Percentiles rank a stretch among this genome's conserved stretches.
These are phyloP conservation scores for Gallinago jamesoni DNA, from an alignment of 2,113 vertebrate species.

Conservation along the genomic window DNA sequence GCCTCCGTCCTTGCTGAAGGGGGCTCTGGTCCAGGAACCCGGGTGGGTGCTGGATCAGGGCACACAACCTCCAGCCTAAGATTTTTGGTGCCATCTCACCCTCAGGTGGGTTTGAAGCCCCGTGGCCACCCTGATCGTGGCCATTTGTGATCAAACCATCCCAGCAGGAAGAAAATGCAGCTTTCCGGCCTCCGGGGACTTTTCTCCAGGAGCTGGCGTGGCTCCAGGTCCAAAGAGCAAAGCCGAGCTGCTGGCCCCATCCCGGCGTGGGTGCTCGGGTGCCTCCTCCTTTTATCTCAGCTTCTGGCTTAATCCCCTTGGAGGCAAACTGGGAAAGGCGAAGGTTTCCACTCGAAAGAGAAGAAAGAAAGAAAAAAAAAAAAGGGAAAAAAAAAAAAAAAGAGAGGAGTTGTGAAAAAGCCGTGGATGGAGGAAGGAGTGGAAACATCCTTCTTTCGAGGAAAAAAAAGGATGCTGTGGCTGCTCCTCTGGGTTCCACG, in stretches of 20 bases:
- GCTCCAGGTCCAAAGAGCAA: not conserved
- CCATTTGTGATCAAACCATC: rapidly evolving
- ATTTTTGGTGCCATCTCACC: not conserved
- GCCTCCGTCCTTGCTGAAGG: not conserved
- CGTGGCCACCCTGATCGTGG: rapidly evolving
- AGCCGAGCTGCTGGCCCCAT: rapidly evolving
- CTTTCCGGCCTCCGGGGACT: rapidly evolving
- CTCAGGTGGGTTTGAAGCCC: rapidly evolving
- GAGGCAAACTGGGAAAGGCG: not conserved
- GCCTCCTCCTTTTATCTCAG: not conserved
- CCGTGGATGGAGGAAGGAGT: not conserved
- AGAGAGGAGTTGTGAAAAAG: not conserved
- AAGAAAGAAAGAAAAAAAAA: not conserved
- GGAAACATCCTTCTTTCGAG: not conserved
- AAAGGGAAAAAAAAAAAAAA: not conserved
- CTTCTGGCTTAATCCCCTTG: not conserved
- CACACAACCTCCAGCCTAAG: not conserved
- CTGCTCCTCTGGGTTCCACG: not conserved
- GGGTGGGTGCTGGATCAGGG: not conserved
- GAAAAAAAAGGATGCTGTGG: not conserved
- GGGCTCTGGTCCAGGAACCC: not conserved
- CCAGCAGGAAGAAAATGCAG: not conserved
- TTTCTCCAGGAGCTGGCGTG: not conserved
- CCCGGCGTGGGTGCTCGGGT: rapidly evolving
- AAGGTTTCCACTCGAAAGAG: not conserved